Evolutionary conservation across 2,797 vertebrate species (phyloP), one percentile per base, ranked within the genome.

Genomic region (Pagetopsis macropterus): DNA sequence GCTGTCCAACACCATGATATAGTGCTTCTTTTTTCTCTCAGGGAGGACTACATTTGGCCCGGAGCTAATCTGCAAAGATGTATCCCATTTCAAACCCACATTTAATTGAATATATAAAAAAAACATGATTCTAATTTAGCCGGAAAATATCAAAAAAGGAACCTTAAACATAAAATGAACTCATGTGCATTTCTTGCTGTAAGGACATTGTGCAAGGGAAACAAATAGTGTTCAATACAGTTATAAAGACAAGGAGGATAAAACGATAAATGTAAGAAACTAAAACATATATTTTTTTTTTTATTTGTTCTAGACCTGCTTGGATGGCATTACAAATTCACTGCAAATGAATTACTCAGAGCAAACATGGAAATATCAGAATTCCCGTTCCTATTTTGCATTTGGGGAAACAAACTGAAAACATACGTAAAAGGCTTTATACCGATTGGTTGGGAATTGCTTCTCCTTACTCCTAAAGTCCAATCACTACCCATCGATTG

Each of bases 361-460:
- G 5, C 15, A 41, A 82, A 45, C 51, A 72, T 60, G 54, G 67
- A 71, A 41, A 57, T 68, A 70, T 79, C 55, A 44, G 49, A 76
- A 76, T 49, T 59, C 4, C 4, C 1, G 72, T 70, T 79, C 70
- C 49, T 73, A 46, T 76, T 65, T 76, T 68, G 23, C 56, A 19
- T 41, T 21, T 46, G 33, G 33, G 33, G 33, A 4, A n/a, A 21
- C 58, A 43, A 59, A 66, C 66, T 40, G n/a, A 59, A 54, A 45
- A 49, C 45, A 59, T 54, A 79, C 48, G 50, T 87, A 83, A 84
- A 80, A 74, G 63, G 69, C 79, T 85, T 84, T 79, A 62, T 27
- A 37, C 5, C 74, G 62, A 78, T 50, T 61, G 40, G 12, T 50
- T 61, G 31, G 10, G 79, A 54, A 65, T 85, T 81, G 43, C 62